Evolutionary conservation across 2,797 vertebrate species (phyloP), one percentile per base, ranked within the genome.

Genomic region (Diplodus sargus): DNA sequence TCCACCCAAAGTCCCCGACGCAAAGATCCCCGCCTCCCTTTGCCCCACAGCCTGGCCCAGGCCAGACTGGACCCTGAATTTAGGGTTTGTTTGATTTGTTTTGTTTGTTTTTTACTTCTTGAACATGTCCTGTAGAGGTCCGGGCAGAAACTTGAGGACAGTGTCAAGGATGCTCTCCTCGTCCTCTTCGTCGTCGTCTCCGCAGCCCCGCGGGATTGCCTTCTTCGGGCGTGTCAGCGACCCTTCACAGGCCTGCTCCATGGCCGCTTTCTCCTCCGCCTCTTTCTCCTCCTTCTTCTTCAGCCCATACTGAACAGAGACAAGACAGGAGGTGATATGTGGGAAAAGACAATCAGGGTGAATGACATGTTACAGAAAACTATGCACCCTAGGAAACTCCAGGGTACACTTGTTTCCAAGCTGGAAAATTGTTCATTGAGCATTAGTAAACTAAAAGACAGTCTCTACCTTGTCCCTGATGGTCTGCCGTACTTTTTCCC

Each of bases 241-340:
- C 1, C 98, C 98, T 90, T 99, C 98, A 0, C 98, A 99, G 0
- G 98, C 97, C 93, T 99, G 97, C 86, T 99, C 98, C 95, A 99
- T 96, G 0, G 98, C 98, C 0, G 98, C 98, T 85, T 99, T 99
- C 93, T 99, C 98, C 90, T 99, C 98, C 0, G 98, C 98, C 85
- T 99, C 98, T 79, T 99, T 99, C 94, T 99, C 98, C 81, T 99
- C 98, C 81, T 99, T 99, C 93, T 99, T 99, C 96, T 99, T 99
- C 92, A 99, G 94, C 52, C 98, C 98, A 0, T 99, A 99, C 98
- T 99, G 87, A 0, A 74, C 4, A 30, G 22, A 77, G 43, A 76
- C n/a, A 68, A 13, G 34, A 71, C 23, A 67, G 53, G 22, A 9
- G 12, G 15, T 18, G 23, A 70, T 7, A 1, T 18, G 8, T 30